These are phyloP conservation scores for Spisula solida DNA, from an alignment of 2,888 invertebrate species.

Conservation along the genomic window DNA sequence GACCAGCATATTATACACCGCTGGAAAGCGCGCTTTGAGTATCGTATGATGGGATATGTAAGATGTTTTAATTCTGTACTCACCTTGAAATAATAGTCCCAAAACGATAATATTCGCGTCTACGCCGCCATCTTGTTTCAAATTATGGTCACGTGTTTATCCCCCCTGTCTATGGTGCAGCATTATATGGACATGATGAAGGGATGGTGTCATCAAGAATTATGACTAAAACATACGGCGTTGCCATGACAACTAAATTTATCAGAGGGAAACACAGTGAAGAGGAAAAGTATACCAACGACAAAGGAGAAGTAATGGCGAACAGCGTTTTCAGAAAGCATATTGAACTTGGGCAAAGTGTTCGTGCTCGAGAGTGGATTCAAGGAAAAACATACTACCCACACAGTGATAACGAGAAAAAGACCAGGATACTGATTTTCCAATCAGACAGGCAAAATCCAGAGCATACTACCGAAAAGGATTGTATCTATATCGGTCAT, in stretches of 20 bases:
- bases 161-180: constrained; percentile 62
- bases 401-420: constrained; percentile 12
- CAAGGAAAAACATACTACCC: constrained; percentile 50
- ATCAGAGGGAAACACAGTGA: constrained; percentile 15
- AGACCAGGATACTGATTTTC: constrained; percentile 36
- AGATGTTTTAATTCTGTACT: no score
- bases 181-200: constrained; percentile 59
- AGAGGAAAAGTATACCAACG: constrained; percentile 35
- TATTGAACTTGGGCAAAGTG: constrained; percentile 45
- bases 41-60: no score
- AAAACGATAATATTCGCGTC: no score
- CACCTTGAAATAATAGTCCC: no score
- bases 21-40: no score
- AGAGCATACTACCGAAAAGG: constrained; percentile 51
- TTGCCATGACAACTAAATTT: constrained; percentile 57
- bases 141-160: no score
- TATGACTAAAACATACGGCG: constrained; percentile 50
- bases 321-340: constrained; percentile 59
- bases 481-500: constrained; percentile 53
- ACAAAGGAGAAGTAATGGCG: constrained; percentile 36
- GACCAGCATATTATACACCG: no score
- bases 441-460: constrained; percentile 53
- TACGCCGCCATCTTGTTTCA: no score
- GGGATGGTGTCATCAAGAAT: constrained; percentile 52
- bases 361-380: constrained; percentile 53